Evolutionary conservation across 37 sponge, comb jelly and placozoan species (phyloP).

Genomic region (Hexactinellida sp.): DNA sequence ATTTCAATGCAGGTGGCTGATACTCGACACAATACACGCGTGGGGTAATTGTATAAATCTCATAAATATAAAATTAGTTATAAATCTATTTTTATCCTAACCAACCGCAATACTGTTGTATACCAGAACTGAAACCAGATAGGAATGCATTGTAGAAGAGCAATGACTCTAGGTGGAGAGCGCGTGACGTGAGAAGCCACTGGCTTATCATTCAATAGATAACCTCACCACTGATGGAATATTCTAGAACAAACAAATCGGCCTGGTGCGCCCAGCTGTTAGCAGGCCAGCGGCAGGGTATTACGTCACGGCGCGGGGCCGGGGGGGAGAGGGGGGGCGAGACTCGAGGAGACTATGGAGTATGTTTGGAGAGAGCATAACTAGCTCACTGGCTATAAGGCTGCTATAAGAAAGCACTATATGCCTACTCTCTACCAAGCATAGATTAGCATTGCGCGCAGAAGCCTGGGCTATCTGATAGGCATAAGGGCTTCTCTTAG

Average conservation of each 20-base stretch:
- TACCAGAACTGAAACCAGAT: not conserved
- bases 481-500: too few species aligned
- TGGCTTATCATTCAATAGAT: not conserved
- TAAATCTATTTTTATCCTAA: not conserved
- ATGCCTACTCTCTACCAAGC: not conserved
- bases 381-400: not conserved
- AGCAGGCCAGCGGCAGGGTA: not conserved
- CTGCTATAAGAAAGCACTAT: not conserved
- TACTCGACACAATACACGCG: too few species aligned
- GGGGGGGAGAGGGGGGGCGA: not conserved
- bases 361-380: not conserved
- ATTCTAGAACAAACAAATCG: not conserved
- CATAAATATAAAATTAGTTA: not conserved
- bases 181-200: not conserved
- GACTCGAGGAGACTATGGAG: not conserved
- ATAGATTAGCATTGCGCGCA: too few species aligned
- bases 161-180: not conserved
- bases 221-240: not conserved
- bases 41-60: too few species aligned
- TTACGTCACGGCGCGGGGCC: not conserved
- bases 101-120: not conserved
- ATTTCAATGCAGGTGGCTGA: not conserved
- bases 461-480: too few species aligned
- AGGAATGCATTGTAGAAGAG: not conserved
- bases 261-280: too few species aligned